Conservation (phyloP, 2,113 vertebrate genomes). For the Egretta garzetta region DNA sequence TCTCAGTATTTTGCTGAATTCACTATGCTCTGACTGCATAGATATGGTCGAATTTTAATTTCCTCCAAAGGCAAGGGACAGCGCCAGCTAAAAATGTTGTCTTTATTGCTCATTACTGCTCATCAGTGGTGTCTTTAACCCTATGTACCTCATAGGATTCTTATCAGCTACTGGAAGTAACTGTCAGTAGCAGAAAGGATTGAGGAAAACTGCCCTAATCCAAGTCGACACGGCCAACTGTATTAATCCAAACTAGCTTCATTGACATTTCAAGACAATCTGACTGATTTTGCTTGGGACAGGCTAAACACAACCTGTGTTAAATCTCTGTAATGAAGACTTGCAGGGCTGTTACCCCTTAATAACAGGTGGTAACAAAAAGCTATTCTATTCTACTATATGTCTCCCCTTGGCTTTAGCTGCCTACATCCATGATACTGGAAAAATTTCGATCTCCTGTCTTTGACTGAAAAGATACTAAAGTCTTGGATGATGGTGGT, state of each 20-base stretch:
- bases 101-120: not conserved
- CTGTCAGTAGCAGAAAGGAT: not conserved
- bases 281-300: not conserved
- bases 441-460: not conserved
- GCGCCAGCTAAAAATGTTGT: not conserved
- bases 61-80: not conserved
- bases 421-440: not conserved
- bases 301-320: not conserved
- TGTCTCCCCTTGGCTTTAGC: not conserved
- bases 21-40: not conserved
- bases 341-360: not conserved
- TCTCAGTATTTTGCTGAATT: not conserved
- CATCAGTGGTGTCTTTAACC: not conserved
- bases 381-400: not conserved
- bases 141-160: not conserved
- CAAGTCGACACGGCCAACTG: not conserved
- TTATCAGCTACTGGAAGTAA: not conserved
- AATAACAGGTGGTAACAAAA: not conserved
- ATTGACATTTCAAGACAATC: not conserved
- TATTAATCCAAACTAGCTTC: not conserved
- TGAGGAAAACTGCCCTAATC: not conserved
- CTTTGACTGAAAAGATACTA: not conserved
- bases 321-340: not conserved
- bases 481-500: not conserved
- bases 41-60: not conserved